Evolutionary conservation across 1,140 invertebrate genomes (phyloP), one percentile per base, ranked within the genome.

Genomic region (Oryzaephilus surinamensis): DNA sequence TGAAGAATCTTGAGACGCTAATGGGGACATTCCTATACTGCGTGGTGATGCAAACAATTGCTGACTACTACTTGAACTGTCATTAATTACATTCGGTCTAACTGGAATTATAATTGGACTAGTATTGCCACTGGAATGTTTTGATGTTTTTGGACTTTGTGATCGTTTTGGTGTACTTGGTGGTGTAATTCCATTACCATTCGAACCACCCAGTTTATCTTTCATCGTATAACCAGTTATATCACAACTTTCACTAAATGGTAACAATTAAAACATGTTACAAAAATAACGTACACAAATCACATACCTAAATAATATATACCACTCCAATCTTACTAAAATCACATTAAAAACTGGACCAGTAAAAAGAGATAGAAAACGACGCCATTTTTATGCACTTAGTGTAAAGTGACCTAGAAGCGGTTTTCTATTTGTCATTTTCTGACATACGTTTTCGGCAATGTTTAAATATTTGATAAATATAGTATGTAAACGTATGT

Each of bases 141-240:
- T 66, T 23, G 69, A 67, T 28, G 70, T 72, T 38, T 55, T 16
- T 7, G 69, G 64, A 63, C 78, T 64, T 8, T 76, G 75, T 16
- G 62, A 59, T 55, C 66, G 61, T 34, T 65, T 59, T n/a, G 81
- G 79, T n/a, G 81, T 79, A 24, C 78, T 77, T 2, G 77, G 73
- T 23, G 81, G 79, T 21, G 81, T 82, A 0, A 73, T 72, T 12
- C 79, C 80, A 61, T 85, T 88, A 14, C 81, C 83, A 64, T 86
- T 87, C 6, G 75, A 73, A 44, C 79, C 61, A 50, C 75, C 23
- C n/a, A n/a, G n/a, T n/a, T 24, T n/a, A 7, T 24, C 23, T 24
- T 24, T 24, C n/a, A n/a, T n/a, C n/a, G n/a, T n/a, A n/a, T n/a
- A n/a, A n/a, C n/a, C n/a, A n/a, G n/a, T n/a, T n/a, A n/a, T 23